Percentiles rank a stretch among this genome's conserved stretches.
phyloP scores from a whole-genome alignment of 1,140 invertebrate species.

The Ruditapes philippinarum region DNA sequence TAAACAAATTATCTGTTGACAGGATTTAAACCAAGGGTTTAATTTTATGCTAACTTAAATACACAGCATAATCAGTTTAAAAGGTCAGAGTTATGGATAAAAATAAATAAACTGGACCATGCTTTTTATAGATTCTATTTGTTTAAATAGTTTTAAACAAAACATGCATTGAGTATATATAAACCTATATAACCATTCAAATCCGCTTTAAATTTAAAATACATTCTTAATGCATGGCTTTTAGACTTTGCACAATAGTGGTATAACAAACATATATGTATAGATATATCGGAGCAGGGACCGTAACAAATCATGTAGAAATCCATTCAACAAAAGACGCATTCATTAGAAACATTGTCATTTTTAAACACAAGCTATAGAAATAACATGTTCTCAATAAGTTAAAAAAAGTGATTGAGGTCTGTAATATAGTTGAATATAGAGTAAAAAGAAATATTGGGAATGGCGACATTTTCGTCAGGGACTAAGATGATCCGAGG shows the following conservation, averaged over 20 bases:
- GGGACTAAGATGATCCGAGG: conserved; percentile 21
- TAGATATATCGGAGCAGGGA: neutral
- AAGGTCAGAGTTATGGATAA: neutral
- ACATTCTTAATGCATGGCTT: neutral
- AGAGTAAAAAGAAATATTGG: neutral
- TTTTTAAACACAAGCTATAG: neutral
- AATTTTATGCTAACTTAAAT: too few species aligned
- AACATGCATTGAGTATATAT: neutral
- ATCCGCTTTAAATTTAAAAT: neutral
- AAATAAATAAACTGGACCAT: neutral
- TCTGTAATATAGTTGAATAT: neutral
- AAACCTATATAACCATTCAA: neutral
- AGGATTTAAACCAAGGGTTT: too few species aligned
- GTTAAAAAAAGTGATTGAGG: neutral
- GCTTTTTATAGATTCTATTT: neutral
- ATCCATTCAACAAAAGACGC: neutral
- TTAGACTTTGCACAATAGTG: neutral
- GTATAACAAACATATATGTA: neutral
- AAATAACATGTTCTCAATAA: neutral
- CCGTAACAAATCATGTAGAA: conserved; percentile 4
- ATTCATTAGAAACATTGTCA: neutral
- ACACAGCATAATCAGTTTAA: neutral
- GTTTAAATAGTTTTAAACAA: neutral
- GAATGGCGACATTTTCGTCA: conserved; percentile 16
- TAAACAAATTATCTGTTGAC: too few species aligned